Evolutionary conservation across 2,888 invertebrate species (phyloP), one percentile per base, ranked within the genome.

Genomic region (Diarsia dahlii): DNA sequence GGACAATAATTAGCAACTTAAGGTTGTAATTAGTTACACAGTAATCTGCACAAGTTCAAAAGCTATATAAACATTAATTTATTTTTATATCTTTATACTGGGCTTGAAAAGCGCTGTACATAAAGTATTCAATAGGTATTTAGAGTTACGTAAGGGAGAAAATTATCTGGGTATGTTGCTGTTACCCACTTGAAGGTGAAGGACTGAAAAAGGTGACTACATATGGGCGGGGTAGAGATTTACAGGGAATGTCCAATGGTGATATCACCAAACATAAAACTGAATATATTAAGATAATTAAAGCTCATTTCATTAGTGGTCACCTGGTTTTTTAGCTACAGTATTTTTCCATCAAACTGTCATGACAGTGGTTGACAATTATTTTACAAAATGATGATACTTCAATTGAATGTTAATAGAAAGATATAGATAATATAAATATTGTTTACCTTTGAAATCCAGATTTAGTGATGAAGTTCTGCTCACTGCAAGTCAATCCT

Each of bases 381-480:
- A 56, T 23, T 28, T 58, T 15, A 58, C 15, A 58, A 58, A 28
- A 13, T 56, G 23, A 56, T 23, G 6, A 6, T 56, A 23, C 5
- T 23, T 56, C 8, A 8, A 28, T 39, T 6, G 8, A 39, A 39
- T 39, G 9, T 15, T 10, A 13, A 48, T 34, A n/a, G n/a, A n/a
- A n/a, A n/a, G n/a, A n/a, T 56, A 28, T 28, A 28, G 1, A 28
- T 28, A 28, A 28, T n/a, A 8, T 15, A 39, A 23, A 77, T 39
- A 9, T 8, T 23, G 69, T 23, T 82, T 92, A 97, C 95, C 97
- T 97, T 96, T 99, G 99, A 81, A 98, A 98, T n/a, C 99, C 99
- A 65, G 99, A 98, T 95, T 99, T 99, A 70, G 98, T 98, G 82
- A 99, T 98, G 91, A 99, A 99, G 96, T 99, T 99, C 90, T 98